phyloP scores from a whole-genome alignment of 2,888 invertebrate species.

The Heliothis peltigera region DNA sequence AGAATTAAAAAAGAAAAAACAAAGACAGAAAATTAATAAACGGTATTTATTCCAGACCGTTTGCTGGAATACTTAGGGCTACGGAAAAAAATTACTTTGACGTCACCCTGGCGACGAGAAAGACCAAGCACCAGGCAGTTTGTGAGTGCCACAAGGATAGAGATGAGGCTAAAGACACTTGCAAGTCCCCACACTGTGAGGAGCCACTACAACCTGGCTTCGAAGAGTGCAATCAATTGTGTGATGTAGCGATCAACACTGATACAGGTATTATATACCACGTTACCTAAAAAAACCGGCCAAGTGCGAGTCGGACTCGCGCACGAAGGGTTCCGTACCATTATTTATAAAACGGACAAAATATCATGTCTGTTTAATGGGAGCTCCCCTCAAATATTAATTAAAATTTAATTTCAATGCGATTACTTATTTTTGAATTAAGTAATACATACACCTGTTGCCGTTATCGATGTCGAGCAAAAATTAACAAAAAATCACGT shows the following conservation, averaged over 20 bases:
- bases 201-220: too few species aligned
- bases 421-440: too few species aligned
- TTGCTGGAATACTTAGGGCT: neutral
- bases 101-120: neutral
- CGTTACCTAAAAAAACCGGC: too few species aligned
- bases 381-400: too few species aligned
- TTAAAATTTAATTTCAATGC: too few species aligned
- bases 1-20: neutral
- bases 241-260: neutral
- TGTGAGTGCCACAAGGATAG: neutral
- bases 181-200: neutral
- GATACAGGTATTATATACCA: neutral
- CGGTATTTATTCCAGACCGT: constrained; percentile 1
- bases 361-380: too few species aligned
- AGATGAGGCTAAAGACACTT: neutral
- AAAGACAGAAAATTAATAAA: neutral
- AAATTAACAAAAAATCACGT: too few species aligned
- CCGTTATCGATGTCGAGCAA: too few species aligned
- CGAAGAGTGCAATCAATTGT: neutral
- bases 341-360: too few species aligned
- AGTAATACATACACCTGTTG: too few species aligned
- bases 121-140: neutral
- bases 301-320: too few species aligned
- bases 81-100: neutral
- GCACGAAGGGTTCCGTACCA: too few species aligned